Evolutionary conservation across 2,113 vertebrate species (phyloP), one percentile per base, ranked within the genome.

Genomic region (Phalacrocorax brasilianus): DNA sequence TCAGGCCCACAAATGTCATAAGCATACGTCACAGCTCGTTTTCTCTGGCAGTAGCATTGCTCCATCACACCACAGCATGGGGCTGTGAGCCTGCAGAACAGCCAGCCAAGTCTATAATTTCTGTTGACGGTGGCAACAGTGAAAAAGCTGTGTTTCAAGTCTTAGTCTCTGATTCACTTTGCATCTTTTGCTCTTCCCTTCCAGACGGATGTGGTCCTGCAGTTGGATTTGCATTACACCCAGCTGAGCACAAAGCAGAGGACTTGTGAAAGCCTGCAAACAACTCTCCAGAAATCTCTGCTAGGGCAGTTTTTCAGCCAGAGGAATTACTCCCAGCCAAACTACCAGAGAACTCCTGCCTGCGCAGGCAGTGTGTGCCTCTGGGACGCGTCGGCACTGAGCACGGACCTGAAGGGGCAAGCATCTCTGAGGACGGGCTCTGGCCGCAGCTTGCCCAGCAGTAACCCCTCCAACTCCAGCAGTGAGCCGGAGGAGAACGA

Each of bases 401-500:
- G 78, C 38, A 30, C 11, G 16, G n/a, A 22, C 63, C 62, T 82
- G 0, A 78, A 68, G 55, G 95, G 79, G 2, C 97, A 98, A 5
- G 94, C 85, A 5, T 97, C 97, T 47, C 91, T 98, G 77, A 97
- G 98, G 81, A 97, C 98, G 5, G 97, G 96, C 74, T 94, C 95
- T 67, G 62, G 96, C 61, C 91, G 80, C 61, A 94, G 93, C 68
- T 58, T 85, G 91, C 95, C 93, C 55, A 70, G 88, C 71, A 97
- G 96, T 95, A 81, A 52, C 52, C 91, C 92, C 30, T 97, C 96
- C 18, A 44, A 73, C 70, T 93, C 91, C 20, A 91, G 94, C 97
- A 99, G 98, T 0, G 96, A 99, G 93, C 99, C 99, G 0, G 98
- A 99, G 91, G 99, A 99, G 86, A 99, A 99, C 0, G 99, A 99